Evolutionary conservation across 2,888 invertebrate genomes (phyloP).

Genomic region (Strigamia crassipes): DNA sequence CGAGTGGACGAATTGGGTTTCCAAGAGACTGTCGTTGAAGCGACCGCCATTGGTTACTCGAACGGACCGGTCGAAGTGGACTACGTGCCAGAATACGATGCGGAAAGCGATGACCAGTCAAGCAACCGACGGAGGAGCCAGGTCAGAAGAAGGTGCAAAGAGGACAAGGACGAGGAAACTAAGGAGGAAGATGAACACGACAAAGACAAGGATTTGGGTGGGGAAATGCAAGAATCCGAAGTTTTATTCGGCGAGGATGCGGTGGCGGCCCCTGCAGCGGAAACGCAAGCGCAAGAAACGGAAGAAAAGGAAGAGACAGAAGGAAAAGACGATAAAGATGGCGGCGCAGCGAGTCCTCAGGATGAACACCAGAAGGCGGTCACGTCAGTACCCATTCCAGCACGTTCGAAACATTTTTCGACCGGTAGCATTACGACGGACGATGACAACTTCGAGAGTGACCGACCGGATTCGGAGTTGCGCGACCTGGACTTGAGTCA

Average conservation of each 20-base stretch:
- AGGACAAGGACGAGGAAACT: slow-evolving; percentile 46
- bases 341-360: not conserved
- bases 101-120: slow-evolving; percentile 50
- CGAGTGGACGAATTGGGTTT: slow-evolving; percentile 47
- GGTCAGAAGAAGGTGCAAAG: slow-evolving; percentile 43
- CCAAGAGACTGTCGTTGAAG: not conserved
- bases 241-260: slow-evolving; percentile 44
- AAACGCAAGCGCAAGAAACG: not conserved
- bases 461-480: slow-evolving; percentile 61
- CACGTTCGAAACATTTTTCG: not conserved
- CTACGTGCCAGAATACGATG: slow-evolving; percentile 62
- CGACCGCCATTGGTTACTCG: slow-evolving; percentile 50
- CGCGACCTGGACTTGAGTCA: slow-evolving; percentile 60
- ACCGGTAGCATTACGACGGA: not conserved
- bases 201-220: slow-evolving; percentile 45
- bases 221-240: slow-evolving; percentile 46
- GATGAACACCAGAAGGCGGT: not conserved
- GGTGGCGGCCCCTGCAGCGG: not conserved
- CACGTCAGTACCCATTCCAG: not conserved
- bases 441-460: slow-evolving; percentile 47
- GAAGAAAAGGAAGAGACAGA: slow-evolving; percentile 47
- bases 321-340: slow-evolving; percentile 33
- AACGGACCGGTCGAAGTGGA: slow-evolving; percentile 65
- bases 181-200: slow-evolving; percentile 47
- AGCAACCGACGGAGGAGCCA: not conserved